Evolutionary conservation across 2,888 invertebrate species (phyloP), one percentile per base, ranked within the genome.

Genomic region (Thymelicus lineola): DNA sequence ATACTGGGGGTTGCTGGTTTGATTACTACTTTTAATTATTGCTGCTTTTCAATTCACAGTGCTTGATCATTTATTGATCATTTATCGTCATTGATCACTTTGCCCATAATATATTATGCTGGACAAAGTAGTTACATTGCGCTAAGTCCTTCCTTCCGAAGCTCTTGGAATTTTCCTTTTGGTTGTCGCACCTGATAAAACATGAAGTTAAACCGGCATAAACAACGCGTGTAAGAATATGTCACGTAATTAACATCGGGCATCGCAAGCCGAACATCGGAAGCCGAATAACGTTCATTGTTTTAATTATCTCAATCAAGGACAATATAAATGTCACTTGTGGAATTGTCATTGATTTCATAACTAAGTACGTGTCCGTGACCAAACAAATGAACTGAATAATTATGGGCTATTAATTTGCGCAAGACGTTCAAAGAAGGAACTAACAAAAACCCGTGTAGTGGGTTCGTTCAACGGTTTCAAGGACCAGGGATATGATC

Each of bases 271-370:
- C n/a, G 46, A 20, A 62, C 53, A 45, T n/a, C 48, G 50, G 55
- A 42, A 57, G n/a, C 14, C 17, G 17, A 48, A 45, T 46, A n/a
- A n/a, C 50, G 48, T 69, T 48, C 48, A 14, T 69, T 50, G 14
- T 7, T n/a, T 28, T 59, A 45, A 64, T 69, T 63, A 69, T 50
- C 28, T 12, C 50, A 69, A 64, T 63, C 20, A 69, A 42, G 48
- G 38, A 64, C 50, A 64, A 64, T 42, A 59, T 58, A 58, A 69
- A 64, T 57, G 46, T 69, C 58, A 50, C 48, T 38, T 63, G 50
- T 28, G 48, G 58, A 69, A 69, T 69, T 69, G 57, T 69, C 69
- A 69, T 63, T 69, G 69, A 69, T 69, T 69, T 69, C 69, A 69
- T 67, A 63, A 69, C 57, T 62, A 57, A 63, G 20, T 64, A 42